phyloP scores from a whole-genome alignment of 2,888 invertebrate species.

The Mylabris sibirica region DNA sequence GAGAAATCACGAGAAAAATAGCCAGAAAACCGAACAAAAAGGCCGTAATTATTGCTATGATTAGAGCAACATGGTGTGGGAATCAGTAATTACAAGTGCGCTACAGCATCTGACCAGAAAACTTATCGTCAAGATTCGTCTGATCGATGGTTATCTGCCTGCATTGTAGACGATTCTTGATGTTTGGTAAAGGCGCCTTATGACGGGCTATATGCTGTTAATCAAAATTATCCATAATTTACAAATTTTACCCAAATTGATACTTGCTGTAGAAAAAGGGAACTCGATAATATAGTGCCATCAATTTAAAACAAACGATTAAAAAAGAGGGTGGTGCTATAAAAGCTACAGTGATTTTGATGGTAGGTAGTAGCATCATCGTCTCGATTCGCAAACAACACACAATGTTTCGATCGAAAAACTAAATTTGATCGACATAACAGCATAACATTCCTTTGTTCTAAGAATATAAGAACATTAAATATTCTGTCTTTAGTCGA shows the following conservation, averaged over 20 bases:
- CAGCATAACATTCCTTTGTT: slow-evolving; percentile 54
- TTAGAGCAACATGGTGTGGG: slow-evolving; percentile 60
- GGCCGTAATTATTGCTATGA: slow-evolving; percentile 59
- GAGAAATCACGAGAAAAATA: slow-evolving; percentile 59
- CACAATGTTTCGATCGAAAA: neutral
- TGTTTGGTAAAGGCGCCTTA: slow-evolving; percentile 42
- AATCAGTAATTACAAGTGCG: slow-evolving; percentile 61
- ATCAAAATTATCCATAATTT: slow-evolving; percentile 61
- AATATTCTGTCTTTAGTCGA: slow-evolving; percentile 60
- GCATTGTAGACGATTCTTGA: neutral
- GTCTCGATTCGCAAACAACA: slow-evolving; percentile 6
- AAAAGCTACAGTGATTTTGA: neutral
- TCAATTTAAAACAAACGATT: slow-evolving; percentile 3
- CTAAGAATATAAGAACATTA: slow-evolving; percentile 56
- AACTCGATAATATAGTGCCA: slow-evolving; percentile 3
- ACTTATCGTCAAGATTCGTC: slow-evolving; percentile 40
- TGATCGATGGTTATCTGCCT: slow-evolving; percentile 30
- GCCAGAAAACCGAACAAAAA: slow-evolving; percentile 57
- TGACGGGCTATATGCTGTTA: slow-evolving; percentile 56
- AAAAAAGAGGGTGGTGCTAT: neutral
- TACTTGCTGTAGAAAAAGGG: slow-evolving; percentile 6
- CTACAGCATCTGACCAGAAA: slow-evolving; percentile 49
- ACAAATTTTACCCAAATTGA: slow-evolving; percentile 47
- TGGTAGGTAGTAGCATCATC: slow-evolving; percentile 14
- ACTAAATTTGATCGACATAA: slow-evolving; percentile 20